A percentile compares a stretch with the other conserved stretches of the same genome.
These are phyloP conservation scores for Polypterus senegalus DNA, from an alignment of 2,113 vertebrate species.

Conservation along the genomic window DNA sequence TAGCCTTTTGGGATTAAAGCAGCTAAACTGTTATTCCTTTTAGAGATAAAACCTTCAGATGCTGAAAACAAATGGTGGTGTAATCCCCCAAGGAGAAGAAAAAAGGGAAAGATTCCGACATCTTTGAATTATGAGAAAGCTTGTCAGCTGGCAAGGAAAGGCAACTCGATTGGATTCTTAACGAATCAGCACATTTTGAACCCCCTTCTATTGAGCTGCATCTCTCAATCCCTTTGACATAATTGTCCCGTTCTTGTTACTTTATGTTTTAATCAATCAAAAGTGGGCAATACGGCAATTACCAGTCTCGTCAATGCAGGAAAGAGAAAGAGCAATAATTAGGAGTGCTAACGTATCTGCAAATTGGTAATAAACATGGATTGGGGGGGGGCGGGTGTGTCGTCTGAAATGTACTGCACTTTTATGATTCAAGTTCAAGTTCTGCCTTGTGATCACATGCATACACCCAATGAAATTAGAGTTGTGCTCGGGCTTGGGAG, in stretches of 20 bases:
- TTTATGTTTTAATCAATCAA: slow-evolving; percentile 77
- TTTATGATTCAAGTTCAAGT: too few relatives aligned
- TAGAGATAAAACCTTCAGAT: slow-evolving; percentile 9
- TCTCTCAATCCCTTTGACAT: slow-evolving; percentile 55
- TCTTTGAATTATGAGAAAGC: slow-evolving; percentile 24
- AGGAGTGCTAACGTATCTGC: slow-evolving; percentile 54
- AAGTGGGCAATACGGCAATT: slow-evolving; percentile 72
- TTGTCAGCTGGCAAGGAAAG: slow-evolving; percentile 24
- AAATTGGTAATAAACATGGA: slow-evolving; percentile 61
- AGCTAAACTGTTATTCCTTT: background rate
- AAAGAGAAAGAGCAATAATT: slow-evolving; percentile 57
- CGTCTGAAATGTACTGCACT: too few relatives aligned
- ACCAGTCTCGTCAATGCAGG: slow-evolving; percentile 59
- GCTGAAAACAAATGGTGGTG: background rate
- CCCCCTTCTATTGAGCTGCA: slow-evolving; percentile 17
- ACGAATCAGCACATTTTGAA: slow-evolving; percentile 43
- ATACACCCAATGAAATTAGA: too few relatives aligned
- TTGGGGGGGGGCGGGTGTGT: slow-evolving; percentile 33
- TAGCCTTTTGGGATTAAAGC: background rate
- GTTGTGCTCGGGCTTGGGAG: too few relatives aligned
- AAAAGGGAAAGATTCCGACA: slow-evolving; percentile 3
- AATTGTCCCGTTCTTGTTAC: slow-evolving; percentile 67
- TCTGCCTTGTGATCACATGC: too few relatives aligned
- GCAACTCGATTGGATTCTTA: slow-evolving; percentile 41
- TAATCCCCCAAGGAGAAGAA: background rate